A percentile compares a stretch with the other conserved stretches of the same genome.
phyloP scores from a whole-genome alignment of 2,888 invertebrate genomes.

The Ganaspis brasiliensis region DNA sequence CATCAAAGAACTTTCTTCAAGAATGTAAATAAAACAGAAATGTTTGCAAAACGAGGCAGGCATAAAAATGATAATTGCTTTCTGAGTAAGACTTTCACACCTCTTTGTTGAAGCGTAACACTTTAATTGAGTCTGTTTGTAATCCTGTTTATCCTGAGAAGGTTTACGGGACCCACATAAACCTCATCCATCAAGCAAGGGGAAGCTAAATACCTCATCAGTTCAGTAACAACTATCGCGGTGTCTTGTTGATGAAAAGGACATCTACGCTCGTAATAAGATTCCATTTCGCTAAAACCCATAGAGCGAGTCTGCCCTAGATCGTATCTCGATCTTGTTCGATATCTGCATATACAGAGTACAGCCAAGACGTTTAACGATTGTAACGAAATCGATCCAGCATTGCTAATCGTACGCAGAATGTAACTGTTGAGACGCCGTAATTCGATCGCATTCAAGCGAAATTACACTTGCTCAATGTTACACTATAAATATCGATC shows the following conservation, averaged over 20 bases:
- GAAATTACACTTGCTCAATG: constrained; percentile 13
- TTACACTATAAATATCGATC: not conserved
- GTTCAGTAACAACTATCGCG: constrained; percentile 66
- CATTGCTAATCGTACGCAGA: constrained; percentile 30
- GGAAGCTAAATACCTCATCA: constrained; percentile 71
- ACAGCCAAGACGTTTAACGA: constrained; percentile 42
- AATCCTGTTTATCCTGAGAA: constrained; percentile 71
- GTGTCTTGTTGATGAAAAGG: constrained; percentile 57
- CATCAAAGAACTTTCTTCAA: constrained; percentile 51
- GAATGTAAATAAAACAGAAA: constrained; percentile 54
- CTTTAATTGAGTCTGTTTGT: constrained; percentile 71
- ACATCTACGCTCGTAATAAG: constrained; percentile 35
- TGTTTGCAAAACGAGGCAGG: not conserved
- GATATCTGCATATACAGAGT: constrained; percentile 47
- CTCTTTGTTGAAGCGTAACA: constrained; percentile 49
- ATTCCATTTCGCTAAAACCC: constrained; percentile 44
- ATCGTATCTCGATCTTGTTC: constrained; percentile 55
- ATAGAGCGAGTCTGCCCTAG: constrained; percentile 50
- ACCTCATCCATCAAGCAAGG: constrained; percentile 72
- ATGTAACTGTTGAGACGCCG: constrained; percentile 10
- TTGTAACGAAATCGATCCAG: constrained; percentile 34
- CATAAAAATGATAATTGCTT: constrained; percentile 31
- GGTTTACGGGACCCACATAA: constrained; percentile 72
- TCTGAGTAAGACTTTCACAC: constrained; percentile 31
- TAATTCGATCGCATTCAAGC: constrained; percentile 23